Evolutionary conservation across 2,888 invertebrate species (phyloP).

Genomic region (Phasia obesa): DNA sequence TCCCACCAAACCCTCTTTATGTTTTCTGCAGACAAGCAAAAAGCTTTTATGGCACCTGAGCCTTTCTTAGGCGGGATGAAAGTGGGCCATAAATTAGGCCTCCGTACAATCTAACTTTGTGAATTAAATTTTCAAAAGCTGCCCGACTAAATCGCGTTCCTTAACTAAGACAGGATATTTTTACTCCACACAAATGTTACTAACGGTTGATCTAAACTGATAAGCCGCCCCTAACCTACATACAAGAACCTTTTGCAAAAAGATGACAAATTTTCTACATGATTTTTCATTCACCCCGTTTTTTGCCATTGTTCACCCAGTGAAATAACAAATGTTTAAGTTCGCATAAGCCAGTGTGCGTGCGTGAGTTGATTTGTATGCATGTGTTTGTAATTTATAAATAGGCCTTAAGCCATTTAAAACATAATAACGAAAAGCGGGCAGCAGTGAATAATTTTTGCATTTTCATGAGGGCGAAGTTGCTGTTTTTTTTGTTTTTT

Average conservation of each 20-base stretch:
- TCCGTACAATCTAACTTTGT: too few species aligned
- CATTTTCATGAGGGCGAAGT: conserved; percentile 57
- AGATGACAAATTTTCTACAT: conserved; percentile 62
- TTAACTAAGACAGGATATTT: too few species aligned
- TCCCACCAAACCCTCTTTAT: too few species aligned
- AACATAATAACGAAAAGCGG: conserved; percentile 26
- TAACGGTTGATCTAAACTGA: not conserved
- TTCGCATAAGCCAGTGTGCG: conserved; percentile 1
- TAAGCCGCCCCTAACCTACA: not conserved
- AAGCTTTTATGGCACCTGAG: too few species aligned
- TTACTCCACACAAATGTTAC: not conserved
- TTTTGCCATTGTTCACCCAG: not conserved
- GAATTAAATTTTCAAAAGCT: too few species aligned
- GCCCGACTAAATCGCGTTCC: too few species aligned
- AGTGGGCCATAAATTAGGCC: too few species aligned
- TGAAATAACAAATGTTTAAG: conserved; percentile 18
- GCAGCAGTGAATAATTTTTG: conserved; percentile 16
- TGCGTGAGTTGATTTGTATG: conserved; percentile 11
- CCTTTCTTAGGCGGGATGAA: too few species aligned
- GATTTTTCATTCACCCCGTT: conserved; percentile 43
- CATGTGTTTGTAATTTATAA: conserved; percentile 50
- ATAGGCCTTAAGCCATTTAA: conserved; percentile 65
- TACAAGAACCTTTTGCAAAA: conserved; percentile 10
- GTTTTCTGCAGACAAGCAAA: too few species aligned
- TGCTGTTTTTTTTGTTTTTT: not conserved